phyloP scores from a whole-genome alignment of 2,797 vertebrate species.

The Sebastes aleutianus region DNA sequence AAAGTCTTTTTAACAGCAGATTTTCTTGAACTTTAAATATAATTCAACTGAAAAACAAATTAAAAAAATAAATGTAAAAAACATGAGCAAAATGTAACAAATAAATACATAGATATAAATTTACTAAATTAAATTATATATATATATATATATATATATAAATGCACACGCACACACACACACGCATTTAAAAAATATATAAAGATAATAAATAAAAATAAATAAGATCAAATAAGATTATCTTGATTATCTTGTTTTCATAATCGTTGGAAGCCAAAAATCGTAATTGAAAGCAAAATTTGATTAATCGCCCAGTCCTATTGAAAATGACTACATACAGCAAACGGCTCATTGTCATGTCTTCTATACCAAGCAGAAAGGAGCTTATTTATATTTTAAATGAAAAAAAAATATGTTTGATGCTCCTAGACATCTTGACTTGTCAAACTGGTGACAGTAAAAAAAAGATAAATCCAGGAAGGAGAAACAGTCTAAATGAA shows the following conservation, averaged over 20 bases:
- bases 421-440: neutral
- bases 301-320: neutral
- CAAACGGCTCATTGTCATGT: neutral
- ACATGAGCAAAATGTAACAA: too few relatives aligned
- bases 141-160: neutral
- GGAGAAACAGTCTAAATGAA: neutral
- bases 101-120: too few relatives aligned
- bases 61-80: too few relatives aligned
- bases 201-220: neutral
- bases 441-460: neutral
- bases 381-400: neutral
- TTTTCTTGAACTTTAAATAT: neutral
- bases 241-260: neutral
- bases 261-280: neutral
- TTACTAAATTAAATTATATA: neutral
- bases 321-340: neutral
- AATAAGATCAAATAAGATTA: neutral
- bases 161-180: too few relatives aligned
- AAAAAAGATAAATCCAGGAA: neutral
- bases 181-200: neutral
- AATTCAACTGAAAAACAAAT: too few relatives aligned
- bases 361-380: neutral
- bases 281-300: neutral
- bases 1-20: neutral
- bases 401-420: neutral